A percentile compares a stretch with the other conserved stretches of the same genome.
phyloP scores from a whole-genome alignment of 2,888 invertebrate species.

The Sphaerophoria taeniata region DNA sequence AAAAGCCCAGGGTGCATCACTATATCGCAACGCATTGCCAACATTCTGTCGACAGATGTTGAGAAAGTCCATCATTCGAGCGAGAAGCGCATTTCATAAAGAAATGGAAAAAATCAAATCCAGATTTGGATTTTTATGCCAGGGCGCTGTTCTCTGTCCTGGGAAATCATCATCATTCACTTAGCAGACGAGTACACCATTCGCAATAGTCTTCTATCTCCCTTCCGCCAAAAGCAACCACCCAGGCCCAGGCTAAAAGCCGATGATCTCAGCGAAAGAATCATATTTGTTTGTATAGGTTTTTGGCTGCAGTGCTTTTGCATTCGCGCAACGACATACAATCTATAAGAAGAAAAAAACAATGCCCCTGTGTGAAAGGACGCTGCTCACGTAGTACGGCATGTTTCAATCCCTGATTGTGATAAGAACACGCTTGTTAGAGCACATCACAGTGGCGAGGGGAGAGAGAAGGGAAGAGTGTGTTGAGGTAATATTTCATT shows the following conservation, averaged over 20 bases:
- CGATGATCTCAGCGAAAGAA: background rate
- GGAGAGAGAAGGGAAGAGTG: background rate
- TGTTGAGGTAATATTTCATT: constrained; percentile 37
- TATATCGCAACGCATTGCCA: constrained; percentile 23
- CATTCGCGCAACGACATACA: constrained; percentile 18
- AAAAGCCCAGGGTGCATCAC: constrained; percentile 50
- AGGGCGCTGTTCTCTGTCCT: background rate
- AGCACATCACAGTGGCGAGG: background rate
- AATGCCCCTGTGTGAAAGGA: constrained; percentile 29
- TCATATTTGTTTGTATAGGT: background rate
- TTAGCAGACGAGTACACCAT: background rate
- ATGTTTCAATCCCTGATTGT: background rate
- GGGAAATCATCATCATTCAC: constrained; percentile 38
- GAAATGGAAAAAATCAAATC: background rate
- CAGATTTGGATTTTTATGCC: constrained; percentile 15
- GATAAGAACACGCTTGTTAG: background rate
- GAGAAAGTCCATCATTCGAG: constrained; percentile 49
- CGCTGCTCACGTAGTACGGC: constrained; percentile 4
- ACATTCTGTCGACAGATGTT: constrained; percentile 69
- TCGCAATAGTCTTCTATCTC: constrained; percentile 17
- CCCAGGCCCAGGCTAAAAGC: background rate
- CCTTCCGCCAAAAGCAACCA: background rate
- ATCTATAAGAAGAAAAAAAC: constrained; percentile 1
- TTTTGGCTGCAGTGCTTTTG: constrained; percentile 6
- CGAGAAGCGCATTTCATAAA: constrained; percentile 2